Conservation (phyloP, 2,888 invertebrate species). For the Dasysyrphus albostriatus region DNA sequence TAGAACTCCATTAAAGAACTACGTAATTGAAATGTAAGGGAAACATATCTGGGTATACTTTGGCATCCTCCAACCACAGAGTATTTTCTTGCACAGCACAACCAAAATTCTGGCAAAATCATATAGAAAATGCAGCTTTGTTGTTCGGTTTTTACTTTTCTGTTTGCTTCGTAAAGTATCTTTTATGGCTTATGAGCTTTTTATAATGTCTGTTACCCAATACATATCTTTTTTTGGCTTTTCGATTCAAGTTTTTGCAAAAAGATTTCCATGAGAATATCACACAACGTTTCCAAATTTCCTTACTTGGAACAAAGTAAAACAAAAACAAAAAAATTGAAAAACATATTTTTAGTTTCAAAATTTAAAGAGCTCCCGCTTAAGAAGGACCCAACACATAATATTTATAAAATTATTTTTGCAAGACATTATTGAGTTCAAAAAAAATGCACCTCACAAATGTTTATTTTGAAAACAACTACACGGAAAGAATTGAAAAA, state of each 20-base stretch:
- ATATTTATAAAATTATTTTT: too few species aligned
- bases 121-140: background rate
- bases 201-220: background rate
- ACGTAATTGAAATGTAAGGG: constrained; percentile 12
- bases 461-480: too few species aligned
- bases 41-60: background rate
- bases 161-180: background rate
- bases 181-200: constrained; percentile 7
- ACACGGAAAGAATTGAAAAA: too few species aligned
- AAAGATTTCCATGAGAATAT: background rate
- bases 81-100: background rate
- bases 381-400: too few species aligned
- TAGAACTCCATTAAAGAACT: constrained; percentile 9
- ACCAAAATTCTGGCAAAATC: background rate
- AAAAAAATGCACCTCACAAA: too few species aligned
- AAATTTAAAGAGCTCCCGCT: too few species aligned
- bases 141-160: background rate
- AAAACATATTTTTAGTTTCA: too few species aligned
- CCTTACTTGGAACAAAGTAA: background rate
- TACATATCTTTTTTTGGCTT: background rate
- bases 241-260: background rate
- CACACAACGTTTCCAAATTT: background rate
- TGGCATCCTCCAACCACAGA: background rate
- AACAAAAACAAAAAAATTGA: too few species aligned
- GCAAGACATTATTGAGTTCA: too few species aligned